A percentile compares a stretch with the other conserved stretches of the same genome.
Evolutionary conservation across 2,888 invertebrate species (phyloP).

Genomic region (Saturnia pavonia): DNA sequence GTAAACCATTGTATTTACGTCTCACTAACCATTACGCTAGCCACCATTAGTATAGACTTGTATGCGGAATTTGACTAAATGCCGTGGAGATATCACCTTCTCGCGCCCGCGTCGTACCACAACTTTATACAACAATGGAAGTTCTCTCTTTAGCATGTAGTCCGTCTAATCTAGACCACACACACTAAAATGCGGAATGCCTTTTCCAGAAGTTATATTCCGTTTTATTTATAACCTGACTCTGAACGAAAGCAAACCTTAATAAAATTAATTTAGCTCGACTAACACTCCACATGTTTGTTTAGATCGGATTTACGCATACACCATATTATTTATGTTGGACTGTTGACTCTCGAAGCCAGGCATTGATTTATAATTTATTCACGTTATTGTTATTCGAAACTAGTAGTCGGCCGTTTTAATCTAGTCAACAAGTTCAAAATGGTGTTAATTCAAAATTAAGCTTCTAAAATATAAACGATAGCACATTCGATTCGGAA

Average conservation of each 20-base stretch:
- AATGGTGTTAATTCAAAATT: too few species aligned
- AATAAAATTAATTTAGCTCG: slow-evolving; percentile 8
- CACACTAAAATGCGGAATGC: not conserved
- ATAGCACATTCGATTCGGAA: too few species aligned
- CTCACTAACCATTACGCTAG: too few species aligned
- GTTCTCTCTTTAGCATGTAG: not conserved
- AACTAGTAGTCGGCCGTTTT: not conserved
- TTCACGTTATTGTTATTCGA: slow-evolving; percentile 17
- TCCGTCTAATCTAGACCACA: not conserved
- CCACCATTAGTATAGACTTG: too few species aligned
- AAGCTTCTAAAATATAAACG: too few species aligned
- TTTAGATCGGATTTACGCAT: slow-evolving; percentile 44
- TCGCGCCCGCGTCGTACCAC: not conserved
- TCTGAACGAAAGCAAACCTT: slow-evolving; percentile 37
- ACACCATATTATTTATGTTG: slow-evolving; percentile 34
- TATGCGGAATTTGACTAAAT: not conserved
- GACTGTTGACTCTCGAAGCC: slow-evolving; percentile 28
- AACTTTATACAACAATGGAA: not conserved
- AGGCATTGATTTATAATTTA: slow-evolving; percentile 33
- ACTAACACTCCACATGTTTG: slow-evolving; percentile 14
- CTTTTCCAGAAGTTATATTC: not conserved
- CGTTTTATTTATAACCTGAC: slow-evolving; percentile 26
- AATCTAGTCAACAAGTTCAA: too few species aligned
- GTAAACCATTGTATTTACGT: too few species aligned
- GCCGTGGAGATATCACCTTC: not conserved